Base-by-base conservation (phyloP, 2,113 vertebrate species). In the Peromyscus californicus region DNA sequence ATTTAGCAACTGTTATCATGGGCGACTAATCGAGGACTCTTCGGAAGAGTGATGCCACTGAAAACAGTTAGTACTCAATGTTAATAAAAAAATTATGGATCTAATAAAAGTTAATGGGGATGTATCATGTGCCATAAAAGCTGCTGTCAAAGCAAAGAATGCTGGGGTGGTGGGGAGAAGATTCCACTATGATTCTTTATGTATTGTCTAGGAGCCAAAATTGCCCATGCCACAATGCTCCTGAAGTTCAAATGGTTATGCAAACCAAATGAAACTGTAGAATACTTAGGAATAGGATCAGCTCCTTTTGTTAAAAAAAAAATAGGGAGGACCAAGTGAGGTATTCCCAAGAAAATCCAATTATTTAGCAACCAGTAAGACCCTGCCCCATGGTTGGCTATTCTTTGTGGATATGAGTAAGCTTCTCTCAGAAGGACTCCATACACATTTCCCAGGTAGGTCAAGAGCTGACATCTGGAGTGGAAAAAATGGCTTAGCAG, bases 21-120 rank as follows among this genome's bases (percentile, higher is more conserved):
- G 96, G 79, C 92, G 89, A 96, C 96, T 97, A 97, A 96, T 65
- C 51, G 48, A 87, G 94, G 95, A 79, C 89, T 97, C 89, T 59
- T 82, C 0, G 0, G 92, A 96, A 98, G 98, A 98, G 61, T 15
- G 45, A 96, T 82, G 72, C 57, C 65, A 86, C 54, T 67, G 93
- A 91, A 98, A 97, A 76, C 70, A 97, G 90, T 96, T 97, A 98
- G 96, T 88, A 96, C 51, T 98, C 96, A 57, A 98, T 97, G 96
- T 95, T 97, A 97, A 98, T 97, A 86, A 98, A 98, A 98, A 98
- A 97, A 97, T 92, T 90, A 98, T 95, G 59, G 90, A 88, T 93
- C 97, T 89, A 97, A 97, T 98, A 96, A 98, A 98, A 98, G 70
- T 94, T 95, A 98, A 98, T 97, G 97, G 89, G 91, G 92, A 98